Percentiles rank a stretch among this genome's conserved stretches.
These are phyloP conservation scores for Heterocephalus glaber DNA, from an alignment of 2,113 vertebrate genomes.

Conservation along the genomic window DNA sequence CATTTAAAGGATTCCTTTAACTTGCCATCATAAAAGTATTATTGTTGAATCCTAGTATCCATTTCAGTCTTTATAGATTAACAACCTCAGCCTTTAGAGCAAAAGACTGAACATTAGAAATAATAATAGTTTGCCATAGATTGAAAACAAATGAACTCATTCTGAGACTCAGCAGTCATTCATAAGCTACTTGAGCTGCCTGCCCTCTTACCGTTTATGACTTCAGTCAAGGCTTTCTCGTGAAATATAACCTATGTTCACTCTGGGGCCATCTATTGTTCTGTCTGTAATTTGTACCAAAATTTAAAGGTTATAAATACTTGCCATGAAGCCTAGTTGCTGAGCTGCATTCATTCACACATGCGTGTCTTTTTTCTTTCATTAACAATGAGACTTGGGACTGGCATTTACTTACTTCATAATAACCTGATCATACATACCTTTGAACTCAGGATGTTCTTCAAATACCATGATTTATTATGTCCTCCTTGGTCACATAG, in stretches of 20 bases:
- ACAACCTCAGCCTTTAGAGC: slow-evolving; percentile 70
- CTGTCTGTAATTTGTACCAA: slow-evolving; percentile 72
- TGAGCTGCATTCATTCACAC: slow-evolving; percentile 44
- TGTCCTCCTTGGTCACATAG: slow-evolving; percentile 49
- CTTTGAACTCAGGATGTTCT: slow-evolving; percentile 67
- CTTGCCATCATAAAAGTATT: slow-evolving; percentile 67
- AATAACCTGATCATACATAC: slow-evolving; percentile 16
- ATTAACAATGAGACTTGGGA: slow-evolving; percentile 51
- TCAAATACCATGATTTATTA: slow-evolving; percentile 59
- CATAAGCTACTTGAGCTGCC: slow-evolving; percentile 65
- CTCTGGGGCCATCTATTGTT: slow-evolving; percentile 63
- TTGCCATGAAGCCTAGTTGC: slow-evolving; percentile 5
- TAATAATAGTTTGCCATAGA: slow-evolving; percentile 79
- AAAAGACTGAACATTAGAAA: slow-evolving; percentile 76
- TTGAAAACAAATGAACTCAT: slow-evolving; percentile 83
- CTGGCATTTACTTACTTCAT: slow-evolving; percentile 46
- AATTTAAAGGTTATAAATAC: slow-evolving; percentile 77
- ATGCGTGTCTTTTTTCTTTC: background rate
- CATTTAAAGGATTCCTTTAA: slow-evolving; percentile 56
- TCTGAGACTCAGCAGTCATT: slow-evolving; percentile 69
- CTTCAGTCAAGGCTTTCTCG: slow-evolving; percentile 54
- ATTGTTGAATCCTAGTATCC: slow-evolving; percentile 66
- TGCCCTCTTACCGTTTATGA: slow-evolving; percentile 67
- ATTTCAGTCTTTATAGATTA: slow-evolving; percentile 78
- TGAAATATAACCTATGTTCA: slow-evolving; percentile 76